Conservation (phyloP, 2,888 invertebrate genomes). For the Xestia ashworthii region DNA sequence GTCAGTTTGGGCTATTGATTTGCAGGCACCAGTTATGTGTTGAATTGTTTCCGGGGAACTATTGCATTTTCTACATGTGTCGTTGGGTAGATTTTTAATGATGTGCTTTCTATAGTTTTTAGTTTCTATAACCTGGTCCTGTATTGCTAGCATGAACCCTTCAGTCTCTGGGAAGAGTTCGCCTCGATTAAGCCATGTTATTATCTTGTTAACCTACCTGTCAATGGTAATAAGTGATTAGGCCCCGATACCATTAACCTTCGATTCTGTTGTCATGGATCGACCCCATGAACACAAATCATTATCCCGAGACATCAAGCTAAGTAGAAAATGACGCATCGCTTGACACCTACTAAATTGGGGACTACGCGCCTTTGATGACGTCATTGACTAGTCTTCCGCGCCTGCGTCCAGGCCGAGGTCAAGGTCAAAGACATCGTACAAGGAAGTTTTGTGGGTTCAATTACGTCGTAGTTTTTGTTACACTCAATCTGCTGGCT, state of each 20-base stretch:
- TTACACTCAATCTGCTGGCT: background rate
- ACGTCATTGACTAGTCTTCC: slow-evolving; percentile 55
- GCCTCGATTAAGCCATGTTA: no score
- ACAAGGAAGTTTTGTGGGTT: slow-evolving; percentile 37
- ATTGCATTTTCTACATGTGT: no score
- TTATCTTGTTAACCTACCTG: background rate
- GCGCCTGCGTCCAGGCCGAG: slow-evolving; percentile 53
- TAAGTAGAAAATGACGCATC: slow-evolving; percentile 27
- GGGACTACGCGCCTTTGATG: slow-evolving; percentile 41
- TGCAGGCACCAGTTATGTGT: no score
- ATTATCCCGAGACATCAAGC: slow-evolving; percentile 31
- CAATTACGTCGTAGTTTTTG: slow-evolving; percentile 43
- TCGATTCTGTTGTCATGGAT: slow-evolving; percentile 17
- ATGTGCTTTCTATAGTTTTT: no score
- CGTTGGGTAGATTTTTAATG: no score
- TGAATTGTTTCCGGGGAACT: no score
- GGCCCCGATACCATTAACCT: background rate
- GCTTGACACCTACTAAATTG: slow-evolving; percentile 34
- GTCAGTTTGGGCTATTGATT: no score
- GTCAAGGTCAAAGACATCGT: slow-evolving; percentile 52
- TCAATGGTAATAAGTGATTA: background rate
- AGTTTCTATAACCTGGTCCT: no score
- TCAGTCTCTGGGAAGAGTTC: no score
- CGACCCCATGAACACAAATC: slow-evolving; percentile 45
- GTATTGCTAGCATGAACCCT: no score